Evolutionary conservation across 1,140 invertebrate genomes (phyloP).

Genomic region (Stenopsyche tienmushanensis): DNA sequence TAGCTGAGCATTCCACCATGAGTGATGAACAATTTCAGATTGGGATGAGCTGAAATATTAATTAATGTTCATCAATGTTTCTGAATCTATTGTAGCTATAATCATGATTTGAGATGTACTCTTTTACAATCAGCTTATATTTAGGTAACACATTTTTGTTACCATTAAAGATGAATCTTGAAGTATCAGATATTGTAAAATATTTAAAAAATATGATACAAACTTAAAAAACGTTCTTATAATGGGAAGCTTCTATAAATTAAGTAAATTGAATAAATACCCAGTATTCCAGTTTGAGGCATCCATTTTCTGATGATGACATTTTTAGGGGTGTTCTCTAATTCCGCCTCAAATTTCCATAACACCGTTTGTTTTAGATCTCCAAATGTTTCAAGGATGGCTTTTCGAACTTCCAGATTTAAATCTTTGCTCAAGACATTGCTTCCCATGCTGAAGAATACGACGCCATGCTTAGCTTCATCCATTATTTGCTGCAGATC

Average conservation of each 20-base stretch:
- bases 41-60: conserved; percentile 45
- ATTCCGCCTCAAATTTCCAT: conserved; percentile 67
- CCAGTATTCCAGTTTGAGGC: conserved; percentile 68
- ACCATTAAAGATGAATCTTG: too few relatives aligned
- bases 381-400: conserved; percentile 56
- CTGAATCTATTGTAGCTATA: too few relatives aligned
- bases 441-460: conserved; percentile 67
- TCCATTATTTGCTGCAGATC: conserved; percentile 58
- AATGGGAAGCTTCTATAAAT: too few relatives aligned
- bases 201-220: too few relatives aligned
- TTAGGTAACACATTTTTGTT: too few relatives aligned
- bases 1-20: conserved; percentile 59
- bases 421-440: conserved; percentile 57
- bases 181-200: too few relatives aligned
- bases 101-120: too few relatives aligned
- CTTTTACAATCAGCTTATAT: too few relatives aligned
- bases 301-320: conserved; percentile 67
- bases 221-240: too few relatives aligned
- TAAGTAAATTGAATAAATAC: too few relatives aligned
- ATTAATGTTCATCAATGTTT: not conserved
- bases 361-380: conserved; percentile 62
- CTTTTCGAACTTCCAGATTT: conserved; percentile 48
- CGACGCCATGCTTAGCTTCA: conserved; percentile 56
- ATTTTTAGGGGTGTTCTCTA: conserved; percentile 58
- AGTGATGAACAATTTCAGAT: conserved; percentile 55